Evolutionary conservation across 2,888 invertebrate genomes (phyloP), one percentile per base, ranked within the genome.

Genomic region (Altica lythri): DNA sequence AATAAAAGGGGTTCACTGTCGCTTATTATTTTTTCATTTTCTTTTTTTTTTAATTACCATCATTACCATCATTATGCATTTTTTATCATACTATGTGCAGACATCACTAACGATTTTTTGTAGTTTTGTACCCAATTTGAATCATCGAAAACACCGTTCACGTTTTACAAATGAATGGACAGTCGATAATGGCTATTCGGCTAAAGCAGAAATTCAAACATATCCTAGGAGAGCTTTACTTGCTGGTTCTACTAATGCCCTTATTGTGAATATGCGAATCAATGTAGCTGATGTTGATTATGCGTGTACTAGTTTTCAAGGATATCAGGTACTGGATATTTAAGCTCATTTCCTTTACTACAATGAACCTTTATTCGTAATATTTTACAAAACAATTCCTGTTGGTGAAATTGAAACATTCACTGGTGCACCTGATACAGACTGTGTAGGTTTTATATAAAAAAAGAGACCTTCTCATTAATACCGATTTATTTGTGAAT

Each of bases 151-250:
- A 47, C 13, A 12, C 32, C 4, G 19, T 22, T n/a, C n/a, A n/a
- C 17, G 17, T 19, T 37, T 10, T 34, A n/a, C n/a, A n/a, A n/a
- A n/a, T n/a, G n/a, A n/a, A 17, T 66, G 65, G 65, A 57, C 61
- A 2, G 51, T 86, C 14, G 85, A 86, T 62, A 75, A 78, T 10
- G 87, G 86, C 0, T 87, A 86, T 60, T 72, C 72, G 1, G 59
- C 69, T 0, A 72, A 75, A 12, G 79, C 81, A 1, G 65, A 60
- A 19, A 75, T 83, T n/a, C 80, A 83, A 34, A 82, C 85, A 0
- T 88, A 84, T 71, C 88, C 88, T 0, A 78, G 82, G 64, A 78
- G 88, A 63, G 86, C 86, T 4, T 73, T 82, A 22, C 80, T 81
- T 0, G 81, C 84, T 10, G 88, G 88, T 1, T 80, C 82, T 0